These are phyloP conservation scores for Ammodytes marinus DNA, from an alignment of 2,113 vertebrate species.

Conservation along the genomic window DNA sequence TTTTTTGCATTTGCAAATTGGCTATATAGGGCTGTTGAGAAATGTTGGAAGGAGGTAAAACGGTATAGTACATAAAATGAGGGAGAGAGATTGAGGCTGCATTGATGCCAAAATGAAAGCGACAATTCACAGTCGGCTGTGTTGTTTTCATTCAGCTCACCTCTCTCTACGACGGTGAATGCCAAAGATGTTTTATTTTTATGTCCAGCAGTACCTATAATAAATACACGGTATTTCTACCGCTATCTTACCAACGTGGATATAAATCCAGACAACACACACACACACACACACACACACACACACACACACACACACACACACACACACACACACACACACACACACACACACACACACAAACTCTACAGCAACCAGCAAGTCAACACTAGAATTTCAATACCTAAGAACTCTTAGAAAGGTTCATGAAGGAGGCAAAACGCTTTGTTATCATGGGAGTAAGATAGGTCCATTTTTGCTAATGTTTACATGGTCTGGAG, in stretches of 20 bases:
- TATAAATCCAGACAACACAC: slow-evolving; percentile 13
- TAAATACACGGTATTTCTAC: slow-evolving; percentile 17
- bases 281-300: too few species aligned
- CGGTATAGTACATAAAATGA: background rate
- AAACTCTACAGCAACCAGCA: background rate
- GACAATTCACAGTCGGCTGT: background rate
- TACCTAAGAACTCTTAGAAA: slow-evolving; percentile 5
- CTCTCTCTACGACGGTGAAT: background rate
- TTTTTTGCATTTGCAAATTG: background rate
- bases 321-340: background rate
- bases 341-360: too few species aligned
- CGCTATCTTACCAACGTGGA: slow-evolving; percentile 7
- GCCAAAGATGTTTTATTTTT: slow-evolving; percentile 26
- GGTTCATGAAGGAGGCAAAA: slow-evolving; percentile 20
- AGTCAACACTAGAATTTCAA: slow-evolving; percentile 34
- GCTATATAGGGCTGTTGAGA: background rate
- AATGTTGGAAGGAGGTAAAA: background rate
- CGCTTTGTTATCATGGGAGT: slow-evolving; percentile 21
- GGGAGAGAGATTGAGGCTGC: background rate
- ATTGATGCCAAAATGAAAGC: slow-evolving; percentile 8
- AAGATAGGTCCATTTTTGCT: slow-evolving; percentile 14
- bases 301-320: background rate
- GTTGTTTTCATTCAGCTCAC: slow-evolving; percentile 4
- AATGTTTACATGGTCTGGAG: slow-evolving; percentile 20
- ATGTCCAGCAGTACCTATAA: slow-evolving; percentile 8